Evolutionary conservation across 2,113 vertebrate species (phyloP).

Genomic region (Lampris incognitus): DNA sequence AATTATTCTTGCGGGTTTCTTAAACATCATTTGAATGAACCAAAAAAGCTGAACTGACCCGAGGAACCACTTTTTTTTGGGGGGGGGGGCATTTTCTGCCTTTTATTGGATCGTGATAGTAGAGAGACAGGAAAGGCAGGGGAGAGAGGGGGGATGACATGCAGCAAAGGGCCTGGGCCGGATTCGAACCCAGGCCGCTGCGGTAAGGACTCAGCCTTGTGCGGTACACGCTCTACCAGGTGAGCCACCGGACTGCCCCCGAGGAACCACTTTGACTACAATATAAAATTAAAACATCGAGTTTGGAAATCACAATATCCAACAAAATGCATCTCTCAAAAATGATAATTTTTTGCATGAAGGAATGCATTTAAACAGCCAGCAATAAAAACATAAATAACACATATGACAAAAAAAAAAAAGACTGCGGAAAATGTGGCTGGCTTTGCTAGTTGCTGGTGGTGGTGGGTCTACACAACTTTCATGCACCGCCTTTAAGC

Average conservation of each 20-base stretch:
- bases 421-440: constrained; percentile 12
- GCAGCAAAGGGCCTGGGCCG: too few relatives aligned
- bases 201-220: too few relatives aligned
- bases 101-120: too few relatives aligned
- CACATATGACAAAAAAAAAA: background rate
- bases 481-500: constrained; percentile 30
- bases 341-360: constrained; percentile 2
- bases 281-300: constrained; percentile 5
- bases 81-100: too few relatives aligned
- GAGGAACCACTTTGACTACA: background rate
- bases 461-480: constrained; percentile 45
- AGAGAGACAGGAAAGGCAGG: too few relatives aligned
- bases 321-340: background rate
- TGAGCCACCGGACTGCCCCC: background rate
- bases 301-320: background rate
- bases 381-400: constrained; percentile 27
- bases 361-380: constrained; percentile 44
- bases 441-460: constrained; percentile 40
- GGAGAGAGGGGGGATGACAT: too few relatives aligned
- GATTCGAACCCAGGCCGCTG: too few relatives aligned
- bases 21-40: too few relatives aligned
- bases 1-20: too few relatives aligned
- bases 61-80: background rate
- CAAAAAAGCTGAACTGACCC: background rate
- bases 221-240: too few relatives aligned